These are phyloP conservation scores for Cephalotes varians DNA, from an alignment of 2,888 invertebrate genomes.

Conservation along the genomic window DNA sequence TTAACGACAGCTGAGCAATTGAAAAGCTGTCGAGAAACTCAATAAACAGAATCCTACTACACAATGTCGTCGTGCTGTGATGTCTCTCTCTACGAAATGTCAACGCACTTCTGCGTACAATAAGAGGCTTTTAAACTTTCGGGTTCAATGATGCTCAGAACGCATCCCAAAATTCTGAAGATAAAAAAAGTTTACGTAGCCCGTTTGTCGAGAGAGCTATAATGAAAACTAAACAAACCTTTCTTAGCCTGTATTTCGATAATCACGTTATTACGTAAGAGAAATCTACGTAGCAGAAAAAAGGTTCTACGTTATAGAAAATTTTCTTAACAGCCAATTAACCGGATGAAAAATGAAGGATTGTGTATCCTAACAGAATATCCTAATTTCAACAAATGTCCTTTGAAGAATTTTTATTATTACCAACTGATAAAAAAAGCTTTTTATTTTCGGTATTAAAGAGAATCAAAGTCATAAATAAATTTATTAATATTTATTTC, in stretches of 20 bases:
- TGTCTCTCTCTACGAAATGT: conserved; percentile 14
- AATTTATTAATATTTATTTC: conserved; percentile 10
- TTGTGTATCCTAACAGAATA: neutral
- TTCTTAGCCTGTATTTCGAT: neutral
- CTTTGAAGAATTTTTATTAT: conserved; percentile 14
- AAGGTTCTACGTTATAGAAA: neutral
- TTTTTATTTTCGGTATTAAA: neutral
- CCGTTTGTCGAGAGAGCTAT: neutral
- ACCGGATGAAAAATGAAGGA: neutral
- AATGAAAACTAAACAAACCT: conserved; percentile 36
- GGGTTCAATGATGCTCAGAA: conserved; percentile 39
- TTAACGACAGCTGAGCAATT: conserved; percentile 40
- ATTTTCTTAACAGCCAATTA: neutral
- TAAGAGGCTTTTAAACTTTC: conserved; percentile 42
- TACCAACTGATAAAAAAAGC: neutral
- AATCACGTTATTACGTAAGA: conserved; percentile 18
- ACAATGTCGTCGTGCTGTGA: neutral
- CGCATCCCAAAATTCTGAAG: conserved; percentile 1
- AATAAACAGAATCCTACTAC: conserved; percentile 36
- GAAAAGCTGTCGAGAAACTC: conserved; percentile 38
- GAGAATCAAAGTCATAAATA: neutral
- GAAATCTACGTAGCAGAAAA: neutral
- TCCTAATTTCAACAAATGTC: conserved; percentile 7
- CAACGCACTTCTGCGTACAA: conserved; percentile 25
- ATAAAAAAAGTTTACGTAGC: conserved; percentile 1